These are phyloP conservation scores for Heliothis virescens DNA, from an alignment of 1,140 invertebrate genomes.

Conservation along the genomic window DNA sequence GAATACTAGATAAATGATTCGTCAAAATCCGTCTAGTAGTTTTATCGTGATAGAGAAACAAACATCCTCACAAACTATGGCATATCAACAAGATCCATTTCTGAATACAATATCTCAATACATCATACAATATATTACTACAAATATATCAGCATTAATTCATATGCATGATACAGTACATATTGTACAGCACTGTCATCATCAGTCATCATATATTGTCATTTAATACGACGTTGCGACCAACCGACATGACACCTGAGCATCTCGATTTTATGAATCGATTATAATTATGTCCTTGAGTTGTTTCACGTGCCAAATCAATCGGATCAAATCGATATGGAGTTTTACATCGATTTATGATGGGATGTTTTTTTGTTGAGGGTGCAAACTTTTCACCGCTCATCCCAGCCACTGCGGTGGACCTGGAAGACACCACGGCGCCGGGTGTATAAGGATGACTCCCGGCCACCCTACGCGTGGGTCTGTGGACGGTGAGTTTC, in stretches of 20 bases:
- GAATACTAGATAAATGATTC: too few species aligned
- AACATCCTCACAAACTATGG: too few species aligned
- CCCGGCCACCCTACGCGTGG: too few species aligned
- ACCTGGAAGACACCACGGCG: too few species aligned
- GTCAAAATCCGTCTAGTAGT: too few species aligned
- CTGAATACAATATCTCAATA: not conserved
- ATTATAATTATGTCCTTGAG: constrained; percentile 2
- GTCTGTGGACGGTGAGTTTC: too few species aligned
- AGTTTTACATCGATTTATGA: not conserved
- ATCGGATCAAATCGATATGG: not conserved
- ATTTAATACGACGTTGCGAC: constrained; percentile 7
- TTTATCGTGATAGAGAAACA: too few species aligned
- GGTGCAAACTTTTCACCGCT: too few species aligned
- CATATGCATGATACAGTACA: not conserved
- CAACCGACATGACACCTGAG: constrained; percentile 20
- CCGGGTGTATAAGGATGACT: too few species aligned
- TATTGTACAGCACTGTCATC: constrained; percentile 9
- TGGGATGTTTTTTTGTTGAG: too few species aligned
- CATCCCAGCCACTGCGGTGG: too few species aligned
- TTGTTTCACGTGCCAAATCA: constrained; percentile 1
- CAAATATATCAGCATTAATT: constrained; percentile 20
- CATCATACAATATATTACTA: constrained; percentile 1
- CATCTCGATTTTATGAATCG: constrained; percentile 5
- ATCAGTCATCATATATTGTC: constrained; percentile 16
- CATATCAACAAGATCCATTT: not conserved